Percentiles rank a stretch among this genome's conserved stretches.
Evolutionary conservation across 2,888 invertebrate species (phyloP).

Genomic region (Eledona agricola): DNA sequence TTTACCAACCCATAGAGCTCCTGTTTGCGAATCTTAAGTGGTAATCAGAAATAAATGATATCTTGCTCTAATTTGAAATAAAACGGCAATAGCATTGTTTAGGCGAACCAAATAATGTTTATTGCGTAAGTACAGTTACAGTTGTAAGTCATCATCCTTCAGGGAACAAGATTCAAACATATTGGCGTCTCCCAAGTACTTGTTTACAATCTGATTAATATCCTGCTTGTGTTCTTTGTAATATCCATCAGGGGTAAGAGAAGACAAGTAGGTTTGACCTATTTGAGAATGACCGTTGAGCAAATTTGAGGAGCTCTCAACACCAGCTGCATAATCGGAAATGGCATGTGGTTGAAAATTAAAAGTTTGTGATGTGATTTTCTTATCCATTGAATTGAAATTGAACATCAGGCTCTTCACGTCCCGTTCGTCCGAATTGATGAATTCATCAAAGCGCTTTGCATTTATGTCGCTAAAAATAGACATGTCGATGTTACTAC

Average conservation of each 20-base stretch:
- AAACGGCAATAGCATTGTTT: too few species aligned
- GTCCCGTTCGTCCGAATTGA: constrained; percentile 49
- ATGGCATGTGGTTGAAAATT: constrained; percentile 18
- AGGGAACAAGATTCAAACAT: constrained; percentile 13
- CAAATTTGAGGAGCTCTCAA: background rate
- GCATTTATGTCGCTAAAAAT: constrained; percentile 46
- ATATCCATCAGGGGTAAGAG: constrained; percentile 5
- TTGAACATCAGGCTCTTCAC: constrained; percentile 45
- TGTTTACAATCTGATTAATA: constrained; percentile 10
- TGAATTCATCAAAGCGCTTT: constrained; percentile 47
- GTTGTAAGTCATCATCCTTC: constrained; percentile 4
- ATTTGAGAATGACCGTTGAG: background rate
- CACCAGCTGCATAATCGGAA: constrained; percentile 6
- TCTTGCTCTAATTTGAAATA: too few species aligned
- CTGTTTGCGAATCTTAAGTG: too few species aligned
- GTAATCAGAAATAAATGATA: too few species aligned
- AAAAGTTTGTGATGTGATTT: too few species aligned
- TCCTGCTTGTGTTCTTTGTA: constrained; percentile 10
- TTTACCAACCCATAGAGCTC: too few species aligned
- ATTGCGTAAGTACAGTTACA: too few species aligned
- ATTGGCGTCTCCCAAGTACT: constrained; percentile 6
- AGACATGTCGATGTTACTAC: constrained; percentile 33
- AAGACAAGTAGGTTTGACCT: background rate
- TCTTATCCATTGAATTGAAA: constrained; percentile 8
- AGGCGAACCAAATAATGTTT: too few species aligned